Percentiles rank a stretch among this genome's conserved stretches.
phyloP scores from a whole-genome alignment of 2,888 invertebrate genomes.

The Pseudolycoriella hygida region DNA sequence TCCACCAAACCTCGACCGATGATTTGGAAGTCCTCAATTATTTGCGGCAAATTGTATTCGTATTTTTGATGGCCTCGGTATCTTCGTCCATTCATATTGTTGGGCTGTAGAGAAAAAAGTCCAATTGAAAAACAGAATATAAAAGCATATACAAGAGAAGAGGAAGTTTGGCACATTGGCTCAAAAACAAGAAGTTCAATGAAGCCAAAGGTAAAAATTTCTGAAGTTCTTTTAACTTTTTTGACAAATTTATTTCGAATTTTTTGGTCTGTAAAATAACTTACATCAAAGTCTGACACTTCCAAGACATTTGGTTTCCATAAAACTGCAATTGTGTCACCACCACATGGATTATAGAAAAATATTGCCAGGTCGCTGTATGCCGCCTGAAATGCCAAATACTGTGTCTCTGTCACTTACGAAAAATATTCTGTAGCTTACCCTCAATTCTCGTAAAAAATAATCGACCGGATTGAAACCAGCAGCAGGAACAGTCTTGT shows the following conservation, averaged over 20 bases:
- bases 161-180: no score
- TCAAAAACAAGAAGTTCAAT: no score
- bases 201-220: no score
- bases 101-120: background rate
- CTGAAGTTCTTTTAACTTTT: no score
- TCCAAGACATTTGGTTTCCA: slow-evolving; percentile 56
- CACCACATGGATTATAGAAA: slow-evolving; percentile 81
- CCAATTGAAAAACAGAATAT: slow-evolving; percentile 5
- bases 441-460: slow-evolving; percentile 58
- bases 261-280: no score
- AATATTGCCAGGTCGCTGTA: slow-evolving; percentile 68
- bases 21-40: slow-evolving; percentile 25
- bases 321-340: slow-evolving; percentile 62
- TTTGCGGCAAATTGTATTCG: slow-evolving; percentile 17
- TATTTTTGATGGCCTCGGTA: slow-evolving; percentile 11
- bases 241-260: no score
- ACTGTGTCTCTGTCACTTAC: background rate
- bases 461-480: slow-evolving; percentile 56
- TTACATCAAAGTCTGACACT: slow-evolving; percentile 54
- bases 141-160: no score
- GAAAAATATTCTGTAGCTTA: slow-evolving; percentile 24
- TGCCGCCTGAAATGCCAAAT: slow-evolving; percentile 35
- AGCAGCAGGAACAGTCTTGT: slow-evolving; percentile 41
- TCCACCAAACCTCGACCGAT: slow-evolving; percentile 20
- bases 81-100: background rate